Conservation (phyloP, 1,140 invertebrate species). For the Cherax quadricarinatus region DNA sequence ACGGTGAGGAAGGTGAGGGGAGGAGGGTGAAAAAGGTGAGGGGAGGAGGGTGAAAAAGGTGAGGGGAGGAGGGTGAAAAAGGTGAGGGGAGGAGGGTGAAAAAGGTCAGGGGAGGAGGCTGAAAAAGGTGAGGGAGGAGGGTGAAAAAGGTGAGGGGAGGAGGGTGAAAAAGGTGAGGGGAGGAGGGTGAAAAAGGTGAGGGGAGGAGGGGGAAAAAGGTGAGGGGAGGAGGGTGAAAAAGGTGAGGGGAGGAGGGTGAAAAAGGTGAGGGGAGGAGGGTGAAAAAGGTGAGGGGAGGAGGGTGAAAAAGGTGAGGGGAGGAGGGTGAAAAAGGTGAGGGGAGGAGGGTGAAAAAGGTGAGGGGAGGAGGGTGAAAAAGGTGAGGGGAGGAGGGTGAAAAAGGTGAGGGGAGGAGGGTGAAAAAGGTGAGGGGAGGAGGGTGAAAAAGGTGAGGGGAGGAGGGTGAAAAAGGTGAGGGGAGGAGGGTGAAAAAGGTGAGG, state of each 20-base stretch:
- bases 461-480: neutral
- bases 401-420: too few relatives aligned
- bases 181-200: neutral
- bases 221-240: too few relatives aligned
- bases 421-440: too few relatives aligned
- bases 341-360: neutral
- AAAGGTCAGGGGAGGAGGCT: neutral
- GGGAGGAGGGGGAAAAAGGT: too few relatives aligned
- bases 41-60: neutral
- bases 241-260: neutral
- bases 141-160: neutral
- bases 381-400: too few relatives aligned
- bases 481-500: neutral
- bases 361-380: neutral
- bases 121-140: too few relatives aligned
- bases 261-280: neutral
- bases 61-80: neutral
- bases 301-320: neutral
- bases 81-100: slow-evolving; percentile 3
- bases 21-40: too few relatives aligned
- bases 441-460: too few relatives aligned
- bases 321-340: neutral
- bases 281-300: neutral
- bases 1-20: neutral
- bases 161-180: neutral